Evolutionary conservation across 92 coral and sea anemone genomes (phyloP).

Genomic region (Porites cylindrica): DNA sequence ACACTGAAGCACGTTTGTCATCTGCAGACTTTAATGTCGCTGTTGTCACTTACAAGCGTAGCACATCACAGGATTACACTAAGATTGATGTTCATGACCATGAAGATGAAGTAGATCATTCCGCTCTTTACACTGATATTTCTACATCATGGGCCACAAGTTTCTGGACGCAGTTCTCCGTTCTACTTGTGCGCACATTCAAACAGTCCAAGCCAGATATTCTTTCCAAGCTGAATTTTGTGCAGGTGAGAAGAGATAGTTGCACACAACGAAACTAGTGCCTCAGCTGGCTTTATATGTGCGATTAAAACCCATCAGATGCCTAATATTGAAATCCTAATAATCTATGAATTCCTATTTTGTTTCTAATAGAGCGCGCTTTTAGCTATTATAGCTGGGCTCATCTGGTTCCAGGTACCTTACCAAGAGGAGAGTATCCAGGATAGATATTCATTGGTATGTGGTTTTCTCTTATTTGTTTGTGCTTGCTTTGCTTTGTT

Average conservation of each 20-base stretch:
- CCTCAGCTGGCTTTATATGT: too few relatives aligned
- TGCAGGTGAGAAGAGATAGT: slow-evolving; percentile 67
- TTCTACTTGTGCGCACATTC: slow-evolving; percentile 80
- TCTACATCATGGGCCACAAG: slow-evolving; percentile 93
- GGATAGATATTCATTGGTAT: slow-evolving; percentile 93
- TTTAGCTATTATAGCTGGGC: slow-evolving; percentile 71
- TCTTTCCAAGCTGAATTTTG: slow-evolving; percentile 81
- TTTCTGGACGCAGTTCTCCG: slow-evolving; percentile 93
- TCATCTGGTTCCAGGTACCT: slow-evolving; percentile 93
- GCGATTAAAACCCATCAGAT: too few relatives aligned
- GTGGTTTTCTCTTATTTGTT: slow-evolving; percentile 12
- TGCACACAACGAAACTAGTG: too few relatives aligned
- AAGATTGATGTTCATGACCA: slow-evolving; percentile 60
- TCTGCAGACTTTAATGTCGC: slow-evolving; percentile 43
- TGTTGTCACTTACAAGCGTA: slow-evolving; percentile 31
- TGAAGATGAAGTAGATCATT: slow-evolving; percentile 81
- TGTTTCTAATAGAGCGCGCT: slow-evolving; percentile 62
- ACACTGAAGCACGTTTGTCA: slow-evolving; percentile 29
- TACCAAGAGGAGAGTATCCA: slow-evolving; percentile 84
- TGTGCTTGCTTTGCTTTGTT: too few relatives aligned
- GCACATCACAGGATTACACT: slow-evolving; percentile 42
- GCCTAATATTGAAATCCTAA: too few relatives aligned
- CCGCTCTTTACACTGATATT: slow-evolving; percentile 65
- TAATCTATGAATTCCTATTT: neutral
- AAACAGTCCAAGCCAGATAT: slow-evolving; percentile 90